Evolutionary conservation across 2,113 vertebrate genomes (phyloP), one percentile per base, ranked within the genome.

Genomic region (Globicephala melas): DNA sequence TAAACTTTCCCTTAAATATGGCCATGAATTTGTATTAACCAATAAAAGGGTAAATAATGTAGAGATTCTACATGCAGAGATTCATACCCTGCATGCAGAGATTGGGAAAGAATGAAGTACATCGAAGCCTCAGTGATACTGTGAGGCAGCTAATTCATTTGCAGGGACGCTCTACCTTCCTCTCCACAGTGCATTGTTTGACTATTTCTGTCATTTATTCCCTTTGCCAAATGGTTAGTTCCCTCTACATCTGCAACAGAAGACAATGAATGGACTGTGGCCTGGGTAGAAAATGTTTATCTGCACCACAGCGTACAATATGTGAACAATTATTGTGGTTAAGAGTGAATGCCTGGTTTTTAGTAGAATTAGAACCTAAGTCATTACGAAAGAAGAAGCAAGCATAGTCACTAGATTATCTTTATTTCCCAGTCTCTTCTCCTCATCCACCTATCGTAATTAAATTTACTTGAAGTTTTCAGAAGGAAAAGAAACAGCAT

Each of bases 201-300:
- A 53, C 60, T 58, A 38, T 89, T 95, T 73, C 31, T 41, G 2
- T 60, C 53, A 87, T 70, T 70, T 60, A 41, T 62, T 95, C 53
- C 67, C 91, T 94, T 89, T 74, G 38, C 77, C 53, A 80, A 44
- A 71, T 74, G 38, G 73, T 71, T 33, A 23, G 14, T 47, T 80
- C 31, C 33, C 23, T 55, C 55, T 88, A n/a, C 11, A 15, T 95
- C 33, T 96, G 83, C 28, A 68, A 18, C 13, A 70, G 36, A 81
- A 80, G 31, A 70, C 73, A 90, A 1, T 38, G 23, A 41, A 9
- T 13, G 3, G 60, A 14, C 73, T 25, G 7, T 26, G n/a, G 31
- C 13, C 71, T 89, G 26, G 21, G 38, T 2, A 53, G 50, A 55
- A 62, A 63, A 62, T 53, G 33, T 53, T 91, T 76, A 8, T 85